A percentile compares a stretch with the other conserved stretches of the same genome.
Conservation (phyloP, 2,113 vertebrate genomes). For the Rhinopomastus cyanomelas region DNA sequence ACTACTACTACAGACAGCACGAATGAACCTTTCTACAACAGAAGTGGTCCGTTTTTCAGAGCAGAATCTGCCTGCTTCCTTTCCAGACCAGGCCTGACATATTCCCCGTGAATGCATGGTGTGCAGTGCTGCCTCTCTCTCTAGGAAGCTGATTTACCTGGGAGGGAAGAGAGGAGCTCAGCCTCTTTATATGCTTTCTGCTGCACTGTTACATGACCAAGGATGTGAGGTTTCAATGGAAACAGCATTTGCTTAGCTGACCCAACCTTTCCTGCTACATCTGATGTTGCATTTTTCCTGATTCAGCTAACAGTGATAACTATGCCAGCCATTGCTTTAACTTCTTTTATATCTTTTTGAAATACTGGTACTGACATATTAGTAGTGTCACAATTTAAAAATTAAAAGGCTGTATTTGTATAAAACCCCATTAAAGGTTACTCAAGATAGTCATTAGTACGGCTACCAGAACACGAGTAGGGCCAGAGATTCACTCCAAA, state of each 20-base stretch:
- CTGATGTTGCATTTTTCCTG: background rate
- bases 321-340: background rate
- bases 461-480: background rate
- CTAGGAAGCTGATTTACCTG: background rate
- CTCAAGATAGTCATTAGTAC: background rate
- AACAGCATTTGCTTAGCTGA: background rate
- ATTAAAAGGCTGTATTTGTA: background rate
- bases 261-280: background rate
- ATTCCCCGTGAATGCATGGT: background rate
- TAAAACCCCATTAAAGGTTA: background rate
- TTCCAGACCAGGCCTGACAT: background rate
- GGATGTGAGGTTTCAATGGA: fast-evolving
- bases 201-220: background rate
- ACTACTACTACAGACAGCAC: background rate
- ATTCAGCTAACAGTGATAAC: background rate
- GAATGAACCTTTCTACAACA: background rate
- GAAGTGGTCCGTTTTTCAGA: background rate
- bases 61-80: background rate
- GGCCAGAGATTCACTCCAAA: background rate
- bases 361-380: background rate
- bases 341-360: background rate
- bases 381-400: background rate
- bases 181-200: fast-evolving
- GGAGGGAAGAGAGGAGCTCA: background rate
- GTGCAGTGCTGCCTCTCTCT: background rate